Evolutionary conservation across 1,140 invertebrate genomes (phyloP).

Genomic region (Euura lappo): DNA sequence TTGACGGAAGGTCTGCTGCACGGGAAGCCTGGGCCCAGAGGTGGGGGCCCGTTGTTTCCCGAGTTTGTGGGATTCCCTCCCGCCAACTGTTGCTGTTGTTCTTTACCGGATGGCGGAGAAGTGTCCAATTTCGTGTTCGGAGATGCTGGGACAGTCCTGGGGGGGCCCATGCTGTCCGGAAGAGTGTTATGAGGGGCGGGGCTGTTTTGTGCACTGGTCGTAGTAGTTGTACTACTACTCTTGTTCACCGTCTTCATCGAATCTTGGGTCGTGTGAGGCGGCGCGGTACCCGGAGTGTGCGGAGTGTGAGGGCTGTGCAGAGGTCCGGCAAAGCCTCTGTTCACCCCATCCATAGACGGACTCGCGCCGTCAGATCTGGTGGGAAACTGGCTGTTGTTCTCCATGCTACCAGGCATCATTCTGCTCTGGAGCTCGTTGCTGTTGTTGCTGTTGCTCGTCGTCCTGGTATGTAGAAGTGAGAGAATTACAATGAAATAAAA

Average conservation of each 20-base stretch:
- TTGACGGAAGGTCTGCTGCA: constrained; percentile 50
- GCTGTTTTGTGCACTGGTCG: constrained; percentile 55
- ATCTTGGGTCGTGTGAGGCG: constrained; percentile 54
- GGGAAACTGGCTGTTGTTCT: constrained; percentile 48
- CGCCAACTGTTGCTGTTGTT: constrained; percentile 47
- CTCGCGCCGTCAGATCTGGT: constrained; percentile 51
- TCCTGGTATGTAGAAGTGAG: constrained; percentile 28
- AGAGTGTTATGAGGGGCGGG: constrained; percentile 52
- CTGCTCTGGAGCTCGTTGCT: constrained; percentile 47
- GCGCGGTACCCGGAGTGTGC: constrained; percentile 51
- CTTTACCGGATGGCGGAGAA: constrained; percentile 51
- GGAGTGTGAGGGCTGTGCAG: constrained; percentile 58
- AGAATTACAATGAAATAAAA: not conserved
- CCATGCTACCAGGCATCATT: constrained; percentile 48
- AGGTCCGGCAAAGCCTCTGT: constrained; percentile 49
- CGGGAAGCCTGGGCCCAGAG: constrained; percentile 35
- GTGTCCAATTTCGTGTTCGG: constrained; percentile 57
- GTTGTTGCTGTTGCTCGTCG: constrained; percentile 42
- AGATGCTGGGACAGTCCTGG: constrained; percentile 54
- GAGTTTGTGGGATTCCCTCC: constrained; percentile 32
- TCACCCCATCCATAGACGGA: constrained; percentile 56
- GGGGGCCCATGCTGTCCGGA: constrained; percentile 55
- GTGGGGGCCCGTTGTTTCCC: constrained; percentile 27
- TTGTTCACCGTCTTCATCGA: constrained; percentile 31
- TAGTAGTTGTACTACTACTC: constrained; percentile 45